Percentiles rank a stretch among this genome's conserved stretches.
These are phyloP conservation scores for Gymnocypris eckloni DNA, from an alignment of 2,797 vertebrate genomes.

Conservation along the genomic window DNA sequence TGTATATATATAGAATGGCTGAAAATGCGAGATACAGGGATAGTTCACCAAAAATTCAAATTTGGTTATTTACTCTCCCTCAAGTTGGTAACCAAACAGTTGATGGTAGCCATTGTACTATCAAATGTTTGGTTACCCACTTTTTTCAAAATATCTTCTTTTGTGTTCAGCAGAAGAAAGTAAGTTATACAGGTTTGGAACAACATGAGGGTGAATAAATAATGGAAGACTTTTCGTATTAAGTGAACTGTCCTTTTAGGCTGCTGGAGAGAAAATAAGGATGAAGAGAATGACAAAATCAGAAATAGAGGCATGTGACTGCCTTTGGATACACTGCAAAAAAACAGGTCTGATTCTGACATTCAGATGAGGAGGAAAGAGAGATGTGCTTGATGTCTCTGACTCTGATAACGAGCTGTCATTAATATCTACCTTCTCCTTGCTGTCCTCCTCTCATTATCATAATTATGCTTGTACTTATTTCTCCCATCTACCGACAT, in stretches of 20 bases:
- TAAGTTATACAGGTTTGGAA: background rate
- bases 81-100: background rate
- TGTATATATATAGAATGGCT: too few relatives aligned
- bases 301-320: background rate
- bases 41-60: too few relatives aligned
- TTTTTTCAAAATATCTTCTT: background rate
- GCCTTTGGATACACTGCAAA: background rate
- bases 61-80: too few relatives aligned
- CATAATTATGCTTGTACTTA: constrained; percentile 54
- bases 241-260: background rate
- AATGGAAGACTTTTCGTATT: background rate
- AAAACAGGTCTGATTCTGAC: constrained; percentile 20
- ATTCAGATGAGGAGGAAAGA: constrained; percentile 12
- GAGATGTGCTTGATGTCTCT: constrained; percentile 50
- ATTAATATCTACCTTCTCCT: constrained; percentile 58
- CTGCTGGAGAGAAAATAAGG: background rate
- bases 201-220: background rate
- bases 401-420: constrained; percentile 63
- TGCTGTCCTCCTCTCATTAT: constrained; percentile 53
- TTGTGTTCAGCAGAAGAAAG: background rate
- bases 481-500: constrained; percentile 34
- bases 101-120: too few relatives aligned
- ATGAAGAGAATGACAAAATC: background rate
- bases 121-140: too few relatives aligned
- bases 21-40: too few relatives aligned